phyloP scores from a whole-genome alignment of 1,140 invertebrate species.

The Drosophila neocordata region DNA sequence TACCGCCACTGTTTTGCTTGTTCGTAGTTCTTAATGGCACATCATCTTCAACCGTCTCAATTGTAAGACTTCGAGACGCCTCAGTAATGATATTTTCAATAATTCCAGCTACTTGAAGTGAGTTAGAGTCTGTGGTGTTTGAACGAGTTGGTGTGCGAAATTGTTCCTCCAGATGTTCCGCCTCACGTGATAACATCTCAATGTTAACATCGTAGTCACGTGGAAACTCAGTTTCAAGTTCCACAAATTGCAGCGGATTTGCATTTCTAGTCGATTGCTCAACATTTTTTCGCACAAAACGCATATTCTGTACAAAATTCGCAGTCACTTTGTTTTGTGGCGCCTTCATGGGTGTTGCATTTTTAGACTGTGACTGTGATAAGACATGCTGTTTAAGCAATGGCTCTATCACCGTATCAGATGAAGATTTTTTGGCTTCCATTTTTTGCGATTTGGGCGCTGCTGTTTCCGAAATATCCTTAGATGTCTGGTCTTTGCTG shows the following conservation, averaged over 20 bases:
- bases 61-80: conserved; percentile 58
- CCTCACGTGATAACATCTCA: conserved; percentile 81
- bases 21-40: conserved; percentile 59
- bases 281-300: conserved; percentile 76
- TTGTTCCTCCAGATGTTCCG: conserved; percentile 81
- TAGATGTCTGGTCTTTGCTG: conserved; percentile 60
- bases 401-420: conserved; percentile 68
- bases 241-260: conserved; percentile 72
- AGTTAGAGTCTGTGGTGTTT: conserved; percentile 57
- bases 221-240: conserved; percentile 82
- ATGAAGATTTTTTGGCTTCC: conserved; percentile 67
- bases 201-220: conserved; percentile 82
- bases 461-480: conserved; percentile 39
- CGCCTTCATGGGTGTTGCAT: conserved; percentile 47
- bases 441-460: conserved; percentile 56
- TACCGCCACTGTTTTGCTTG: conserved; percentile 60
- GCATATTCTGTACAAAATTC: conserved; percentile 71
- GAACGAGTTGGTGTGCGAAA: conserved; percentile 77
- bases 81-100: conserved; percentile 69
- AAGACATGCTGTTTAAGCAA: conserved; percentile 57
- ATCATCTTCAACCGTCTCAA: conserved; percentile 59
- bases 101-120: conserved; percentile 64
- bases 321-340: conserved; percentile 46
- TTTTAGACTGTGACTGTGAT: conserved; percentile 64
- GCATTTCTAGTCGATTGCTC: conserved; percentile 71